These are phyloP conservation scores for Mesorhabditis spiculigera DNA, from an alignment of 2,888 invertebrate genomes.

Conservation along the genomic window DNA sequence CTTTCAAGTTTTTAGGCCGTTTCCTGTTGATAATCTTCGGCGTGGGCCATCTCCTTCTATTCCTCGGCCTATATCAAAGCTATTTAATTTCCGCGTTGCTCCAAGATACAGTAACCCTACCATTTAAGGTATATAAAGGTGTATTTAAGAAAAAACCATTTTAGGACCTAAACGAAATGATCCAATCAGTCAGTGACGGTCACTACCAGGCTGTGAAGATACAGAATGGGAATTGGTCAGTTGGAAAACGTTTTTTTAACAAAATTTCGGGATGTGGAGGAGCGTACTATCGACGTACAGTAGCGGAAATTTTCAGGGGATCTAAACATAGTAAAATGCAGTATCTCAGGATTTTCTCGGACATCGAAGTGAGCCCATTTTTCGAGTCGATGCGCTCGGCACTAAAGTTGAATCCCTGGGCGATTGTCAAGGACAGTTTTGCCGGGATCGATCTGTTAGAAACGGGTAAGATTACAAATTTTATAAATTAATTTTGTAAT, in stretches of 20 bases:
- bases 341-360: not conserved
- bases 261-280: too few species aligned
- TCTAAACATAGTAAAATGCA: too few species aligned
- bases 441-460: too few species aligned
- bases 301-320: too few species aligned
- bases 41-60: not conserved
- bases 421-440: not conserved
- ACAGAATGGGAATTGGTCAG: not conserved
- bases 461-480: too few species aligned
- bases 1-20: not conserved
- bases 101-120: not conserved
- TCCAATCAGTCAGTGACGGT: not conserved
- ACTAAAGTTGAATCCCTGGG: not conserved
- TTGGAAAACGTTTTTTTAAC: not conserved
- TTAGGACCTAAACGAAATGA: not conserved
- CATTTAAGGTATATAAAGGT: not conserved
- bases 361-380: not conserved
- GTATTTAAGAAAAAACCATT: not conserved
- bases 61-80: constrained; percentile 1
- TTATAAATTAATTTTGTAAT: too few species aligned
- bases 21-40: not conserved
- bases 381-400: not conserved
- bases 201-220: not conserved
- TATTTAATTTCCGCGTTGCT: constrained; percentile 4
- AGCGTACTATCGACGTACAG: too few species aligned